Percentiles rank a stretch among this genome's conserved stretches.
These are phyloP conservation scores for Cheiracanthium punctorium DNA, from an alignment of 2,888 invertebrate species.

Conservation along the genomic window DNA sequence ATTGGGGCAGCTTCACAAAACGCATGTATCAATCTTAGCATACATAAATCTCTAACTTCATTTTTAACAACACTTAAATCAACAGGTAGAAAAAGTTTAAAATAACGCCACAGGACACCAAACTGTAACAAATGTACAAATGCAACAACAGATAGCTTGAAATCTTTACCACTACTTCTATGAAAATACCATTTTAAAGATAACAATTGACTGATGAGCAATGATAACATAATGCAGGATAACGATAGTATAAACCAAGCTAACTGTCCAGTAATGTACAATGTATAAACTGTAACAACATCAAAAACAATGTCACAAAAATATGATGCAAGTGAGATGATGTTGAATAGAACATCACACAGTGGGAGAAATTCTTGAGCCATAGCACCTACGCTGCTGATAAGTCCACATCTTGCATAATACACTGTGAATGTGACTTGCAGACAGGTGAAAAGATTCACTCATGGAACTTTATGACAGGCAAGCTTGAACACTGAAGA, in stretches of 20 bases:
- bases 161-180: slow-evolving; percentile 46
- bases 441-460: slow-evolving; percentile 30
- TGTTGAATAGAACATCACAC: slow-evolving; percentile 93
- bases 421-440: slow-evolving; percentile 34
- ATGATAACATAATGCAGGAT: slow-evolving; percentile 83
- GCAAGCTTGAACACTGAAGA: not conserved
- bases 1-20: slow-evolving; percentile 93
- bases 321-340: slow-evolving; percentile 90
- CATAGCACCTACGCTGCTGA: slow-evolving; percentile 76
- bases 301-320: slow-evolving; percentile 94
- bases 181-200: slow-evolving; percentile 75
- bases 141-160: slow-evolving; percentile 79
- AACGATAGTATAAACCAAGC: slow-evolving; percentile 78
- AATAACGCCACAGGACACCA: slow-evolving; percentile 82
- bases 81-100: slow-evolving; percentile 88
- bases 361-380: slow-evolving; percentile 89
- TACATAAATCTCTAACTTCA: slow-evolving; percentile 83
- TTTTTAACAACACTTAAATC: slow-evolving; percentile 88
- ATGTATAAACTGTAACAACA: slow-evolving; percentile 88
- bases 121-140: slow-evolving; percentile 77
- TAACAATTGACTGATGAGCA: slow-evolving; percentile 81
- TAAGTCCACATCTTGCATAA: slow-evolving; percentile 70
- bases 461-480: slow-evolving; percentile 31
- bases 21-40: slow-evolving; percentile 88
- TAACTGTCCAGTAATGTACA: slow-evolving; percentile 78